A percentile compares a stretch with the other conserved stretches of the same genome.
phyloP scores from a whole-genome alignment of 2,888 invertebrate species.

The Drosophila algonquin region DNA sequence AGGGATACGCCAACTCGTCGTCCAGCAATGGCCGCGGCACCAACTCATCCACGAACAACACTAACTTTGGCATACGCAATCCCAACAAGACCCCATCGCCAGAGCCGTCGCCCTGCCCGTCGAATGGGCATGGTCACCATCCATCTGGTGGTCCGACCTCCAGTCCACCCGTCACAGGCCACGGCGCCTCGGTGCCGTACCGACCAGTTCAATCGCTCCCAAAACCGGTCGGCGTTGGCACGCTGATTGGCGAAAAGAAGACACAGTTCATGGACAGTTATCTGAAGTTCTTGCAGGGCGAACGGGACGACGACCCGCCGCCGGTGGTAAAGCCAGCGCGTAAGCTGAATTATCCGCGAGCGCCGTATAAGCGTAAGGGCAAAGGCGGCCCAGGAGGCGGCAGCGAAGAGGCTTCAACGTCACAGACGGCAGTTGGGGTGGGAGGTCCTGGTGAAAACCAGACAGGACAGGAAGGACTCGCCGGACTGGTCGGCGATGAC shows the following conservation, averaged over 20 bases:
- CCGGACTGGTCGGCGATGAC: constrained; percentile 78
- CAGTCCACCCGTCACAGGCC: constrained; percentile 17
- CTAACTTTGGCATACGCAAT: constrained; percentile 82
- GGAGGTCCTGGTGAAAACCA: neutral
- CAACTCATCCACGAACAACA: constrained; percentile 76
- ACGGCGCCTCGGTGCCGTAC: constrained; percentile 38
- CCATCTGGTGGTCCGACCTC: constrained; percentile 24
- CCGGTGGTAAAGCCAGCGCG: constrained; percentile 85
- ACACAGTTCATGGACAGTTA: constrained; percentile 94
- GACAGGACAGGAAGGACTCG: constrained; percentile 45
- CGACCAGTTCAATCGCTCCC: constrained; percentile 75
- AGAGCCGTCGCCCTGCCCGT: constrained; percentile 83
- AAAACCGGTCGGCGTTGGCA: constrained; percentile 79
- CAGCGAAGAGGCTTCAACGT: constrained; percentile 65
- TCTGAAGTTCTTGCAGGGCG: constrained; percentile 90
- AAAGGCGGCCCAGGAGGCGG: constrained; percentile 50
- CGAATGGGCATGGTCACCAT: constrained; percentile 37
- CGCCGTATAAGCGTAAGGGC: constrained; percentile 70
- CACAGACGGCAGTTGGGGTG: constrained; percentile 40
- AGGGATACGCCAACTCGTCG: constrained; percentile 79
- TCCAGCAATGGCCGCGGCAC: constrained; percentile 66
- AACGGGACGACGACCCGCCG: constrained; percentile 92
- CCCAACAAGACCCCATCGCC: constrained; percentile 85
- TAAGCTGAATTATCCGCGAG: constrained; percentile 81
- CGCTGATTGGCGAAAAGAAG: constrained; percentile 81